These are phyloP conservation scores for Drepanosiphum platanoidis DNA, from an alignment of 2,888 invertebrate genomes.

Conservation along the genomic window DNA sequence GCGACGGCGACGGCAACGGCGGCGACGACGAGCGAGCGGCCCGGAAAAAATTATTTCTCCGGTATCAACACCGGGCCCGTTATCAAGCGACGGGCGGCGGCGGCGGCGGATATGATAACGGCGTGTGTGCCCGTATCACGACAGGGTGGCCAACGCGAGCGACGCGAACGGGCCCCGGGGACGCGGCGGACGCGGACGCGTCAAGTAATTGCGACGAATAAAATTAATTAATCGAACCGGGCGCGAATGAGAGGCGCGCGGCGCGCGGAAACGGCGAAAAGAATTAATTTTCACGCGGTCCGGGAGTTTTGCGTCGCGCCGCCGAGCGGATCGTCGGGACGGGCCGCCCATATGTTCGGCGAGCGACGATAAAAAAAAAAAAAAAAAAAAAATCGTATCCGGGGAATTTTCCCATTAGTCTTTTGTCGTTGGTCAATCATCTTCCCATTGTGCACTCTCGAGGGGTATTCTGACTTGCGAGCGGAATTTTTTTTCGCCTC, in stretches of 20 bases:
- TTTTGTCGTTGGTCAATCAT: slow-evolving; percentile 57
- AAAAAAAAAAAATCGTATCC: slow-evolving; percentile 35
- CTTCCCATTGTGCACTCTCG: slow-evolving; percentile 48
- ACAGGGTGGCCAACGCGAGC: too few species aligned
- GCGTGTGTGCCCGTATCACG: not conserved
- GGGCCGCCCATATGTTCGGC: not conserved
- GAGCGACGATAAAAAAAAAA: too few species aligned
- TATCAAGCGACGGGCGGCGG: not conserved
- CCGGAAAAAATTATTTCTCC: too few species aligned
- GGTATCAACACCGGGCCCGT: not conserved
- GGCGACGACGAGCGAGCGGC: too few species aligned
- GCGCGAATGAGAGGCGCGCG: not conserved
- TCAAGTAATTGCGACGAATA: too few species aligned
- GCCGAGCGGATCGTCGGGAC: not conserved
- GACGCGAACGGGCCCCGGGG: not conserved
- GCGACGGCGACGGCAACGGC: too few species aligned
- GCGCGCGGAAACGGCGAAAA: not conserved
- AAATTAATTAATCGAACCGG: too few species aligned
- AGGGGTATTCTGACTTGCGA: slow-evolving; percentile 29
- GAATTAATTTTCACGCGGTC: not conserved
- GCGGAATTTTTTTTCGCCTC: slow-evolving; percentile 8
- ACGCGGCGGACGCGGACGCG: too few species aligned
- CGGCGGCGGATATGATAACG: not conserved
- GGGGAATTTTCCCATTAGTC: slow-evolving; percentile 50
- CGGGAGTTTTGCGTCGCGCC: not conserved